Percentiles rank a stretch among this genome's conserved stretches.
Evolutionary conservation across 2,113 vertebrate species (phyloP).

Genomic region (Arizona elegans): DNA sequence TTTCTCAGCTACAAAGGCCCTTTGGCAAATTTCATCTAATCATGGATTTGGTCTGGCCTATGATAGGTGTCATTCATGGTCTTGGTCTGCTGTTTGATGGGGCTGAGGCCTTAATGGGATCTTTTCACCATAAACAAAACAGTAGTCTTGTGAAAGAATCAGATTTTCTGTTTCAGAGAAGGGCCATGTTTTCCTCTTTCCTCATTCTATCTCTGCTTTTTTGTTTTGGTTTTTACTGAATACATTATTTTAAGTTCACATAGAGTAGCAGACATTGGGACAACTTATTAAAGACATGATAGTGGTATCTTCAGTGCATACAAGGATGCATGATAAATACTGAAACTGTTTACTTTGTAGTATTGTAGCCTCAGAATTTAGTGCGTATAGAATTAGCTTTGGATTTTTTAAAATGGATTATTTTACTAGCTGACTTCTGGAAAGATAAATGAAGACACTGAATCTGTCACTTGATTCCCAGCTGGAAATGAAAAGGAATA

Average conservation of each 20-base stretch:
- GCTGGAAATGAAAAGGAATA: not conserved
- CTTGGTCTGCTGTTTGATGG: conserved; percentile 78
- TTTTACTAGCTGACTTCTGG: not conserved
- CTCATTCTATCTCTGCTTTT: conserved; percentile 34
- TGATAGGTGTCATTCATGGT: conserved; percentile 94
- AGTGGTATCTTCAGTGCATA: conserved; percentile 9
- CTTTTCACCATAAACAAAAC: conserved; percentile 84
- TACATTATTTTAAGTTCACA: conserved; percentile 43
- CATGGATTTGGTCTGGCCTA: conserved; percentile 85
- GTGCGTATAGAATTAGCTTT: not conserved
- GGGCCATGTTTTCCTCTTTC: conserved; percentile 46
- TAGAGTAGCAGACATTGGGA: conserved; percentile 60
- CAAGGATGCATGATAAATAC: not conserved
- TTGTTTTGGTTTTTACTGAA: conserved; percentile 12
- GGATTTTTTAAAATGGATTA: not conserved
- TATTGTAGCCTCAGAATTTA: not conserved
- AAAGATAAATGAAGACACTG: not conserved
- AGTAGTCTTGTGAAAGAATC: conserved; percentile 75
- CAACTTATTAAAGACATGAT: conserved; percentile 52
- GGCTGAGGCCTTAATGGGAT: conserved; percentile 74
- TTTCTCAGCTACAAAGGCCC: conserved; percentile 92
- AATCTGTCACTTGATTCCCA: not conserved
- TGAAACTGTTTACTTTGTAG: not conserved
- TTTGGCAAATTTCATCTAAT: conserved; percentile 95
- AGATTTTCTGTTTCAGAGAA: conserved; percentile 71